Evolutionary conservation across 2,888 invertebrate genomes (phyloP).

Genomic region (Muschampia plurimacula): DNA sequence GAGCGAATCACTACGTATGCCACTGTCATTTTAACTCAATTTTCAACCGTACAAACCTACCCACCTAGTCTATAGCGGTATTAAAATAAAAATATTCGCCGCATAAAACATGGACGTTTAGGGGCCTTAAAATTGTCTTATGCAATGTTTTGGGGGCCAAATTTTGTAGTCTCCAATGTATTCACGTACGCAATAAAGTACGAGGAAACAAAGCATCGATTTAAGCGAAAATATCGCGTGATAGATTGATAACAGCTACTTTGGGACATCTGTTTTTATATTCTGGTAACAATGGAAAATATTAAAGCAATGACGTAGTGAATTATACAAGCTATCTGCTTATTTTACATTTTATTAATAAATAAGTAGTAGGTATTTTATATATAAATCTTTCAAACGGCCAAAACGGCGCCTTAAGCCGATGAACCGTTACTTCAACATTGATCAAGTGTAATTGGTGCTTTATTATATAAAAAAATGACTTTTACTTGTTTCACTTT

Average conservation of each 20-base stretch:
- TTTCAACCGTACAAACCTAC: slow-evolving; percentile 57
- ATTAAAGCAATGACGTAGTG: neutral
- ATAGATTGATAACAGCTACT: slow-evolving; percentile 43
- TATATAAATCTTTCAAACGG: too few relatives aligned
- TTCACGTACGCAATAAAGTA: slow-evolving; percentile 75
- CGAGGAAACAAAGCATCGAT: slow-evolving; percentile 61
- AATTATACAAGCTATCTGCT: neutral
- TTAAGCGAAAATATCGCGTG: slow-evolving; percentile 48
- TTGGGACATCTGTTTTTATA: slow-evolving; percentile 20
- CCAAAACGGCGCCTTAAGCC: too few relatives aligned
- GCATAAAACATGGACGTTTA: slow-evolving; percentile 76
- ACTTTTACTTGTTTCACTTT: too few relatives aligned
- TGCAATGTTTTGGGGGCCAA: slow-evolving; percentile 64
- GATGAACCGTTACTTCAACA: too few relatives aligned
- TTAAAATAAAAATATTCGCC: slow-evolving; percentile 71
- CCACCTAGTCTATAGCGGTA: slow-evolving; percentile 52
- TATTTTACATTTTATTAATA: neutral
- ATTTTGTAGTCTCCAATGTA: slow-evolving; percentile 68
- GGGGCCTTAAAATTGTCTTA: slow-evolving; percentile 74
- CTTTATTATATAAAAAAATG: too few relatives aligned
- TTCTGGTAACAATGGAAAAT: neutral
- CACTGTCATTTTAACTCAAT: slow-evolving; percentile 86
- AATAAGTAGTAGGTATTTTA: too few relatives aligned
- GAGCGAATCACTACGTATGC: slow-evolving; percentile 83
- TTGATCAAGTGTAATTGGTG: too few relatives aligned